Base-by-base conservation (phyloP, 2,113 vertebrate species). In the Vulpes vulpes region DNA sequence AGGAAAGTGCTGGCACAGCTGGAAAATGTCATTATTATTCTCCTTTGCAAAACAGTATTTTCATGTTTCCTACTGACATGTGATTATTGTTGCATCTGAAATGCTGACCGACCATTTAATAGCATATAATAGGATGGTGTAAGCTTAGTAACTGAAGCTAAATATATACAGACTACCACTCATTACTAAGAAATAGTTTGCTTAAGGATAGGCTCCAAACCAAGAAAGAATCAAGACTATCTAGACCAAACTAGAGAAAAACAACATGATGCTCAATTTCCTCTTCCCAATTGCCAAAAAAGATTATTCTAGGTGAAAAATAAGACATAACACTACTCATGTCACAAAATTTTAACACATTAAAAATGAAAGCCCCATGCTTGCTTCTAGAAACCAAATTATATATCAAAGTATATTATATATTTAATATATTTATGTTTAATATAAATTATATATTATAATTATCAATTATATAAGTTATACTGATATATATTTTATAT, bases 11-110 rank as follows among this genome's bases (percentile, higher is more conserved):
- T 65, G 89, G n/a, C 11, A 62, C 84, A 35, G 10, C 59, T 97
- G 16, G 16, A 89, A 93, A 90, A 71, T 11, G 92, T 0, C 23
- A 95, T 27, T 94, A 22, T 53, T 97, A 87, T 89, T 95, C 73
- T 60, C 30, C 69, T 95, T 93, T 64, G 22, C 64, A 91, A 96
- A 97, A 74, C 0, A 30, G 0, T 2, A 38, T 93, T 81, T 93
- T 94, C 17, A 8, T 96, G 94, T 30, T 93, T 93, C 55, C 0
- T 69, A 0, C 59, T 19, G 25, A 11, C 90, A 80, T 0, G 1
- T 0, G 60, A 11, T 71, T 96, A 67, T 22, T 16, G 20, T 92
- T 22, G 14, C 60, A 38, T 62, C 23, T 84, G 51, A 95, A 96
- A 96, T 22, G 38, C 57, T 86, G 81, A 62, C 16, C 20, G 51